phyloP scores from a whole-genome alignment of 2,797 vertebrate genomes.

The Melanotaenia parkinsoni region DNA sequence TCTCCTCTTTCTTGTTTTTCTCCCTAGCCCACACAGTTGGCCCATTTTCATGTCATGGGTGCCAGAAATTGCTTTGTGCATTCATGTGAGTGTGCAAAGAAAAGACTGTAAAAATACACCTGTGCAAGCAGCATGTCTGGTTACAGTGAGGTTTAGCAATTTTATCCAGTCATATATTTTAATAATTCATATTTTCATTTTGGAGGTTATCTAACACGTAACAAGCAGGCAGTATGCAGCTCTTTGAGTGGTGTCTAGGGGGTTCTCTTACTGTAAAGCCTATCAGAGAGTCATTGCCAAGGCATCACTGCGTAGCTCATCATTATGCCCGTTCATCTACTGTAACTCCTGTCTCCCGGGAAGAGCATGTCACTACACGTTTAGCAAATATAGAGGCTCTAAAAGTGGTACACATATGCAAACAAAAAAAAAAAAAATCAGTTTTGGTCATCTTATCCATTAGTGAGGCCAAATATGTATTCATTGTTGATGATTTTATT shows the following conservation, averaged over 20 bases:
- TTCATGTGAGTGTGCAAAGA: conserved; percentile 13
- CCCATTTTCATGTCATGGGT: conserved; percentile 10
- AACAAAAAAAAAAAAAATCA: neutral
- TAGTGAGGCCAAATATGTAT: conserved; percentile 12
- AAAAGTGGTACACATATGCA: conserved; percentile 25
- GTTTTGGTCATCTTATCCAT: conserved; percentile 14
- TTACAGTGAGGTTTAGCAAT: conserved; percentile 55
- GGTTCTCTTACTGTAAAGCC: conserved; percentile 55
- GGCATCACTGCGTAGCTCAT: conserved; percentile 59
- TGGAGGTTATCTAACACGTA: conserved; percentile 71
- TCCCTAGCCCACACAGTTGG: conserved; percentile 44
- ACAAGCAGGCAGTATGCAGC: conserved; percentile 55
- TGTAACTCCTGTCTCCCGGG: conserved; percentile 39
- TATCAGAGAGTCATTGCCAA: conserved; percentile 62
- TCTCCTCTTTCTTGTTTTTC: conserved; percentile 32
- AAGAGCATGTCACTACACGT: conserved; percentile 33
- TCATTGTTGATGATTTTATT: conserved; percentile 9
- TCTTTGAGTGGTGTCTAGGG: conserved; percentile 62
- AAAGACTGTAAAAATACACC: conserved; percentile 9
- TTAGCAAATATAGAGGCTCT: conserved; percentile 33
- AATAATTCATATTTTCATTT: conserved; percentile 74
- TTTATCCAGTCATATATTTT: conserved; percentile 67
- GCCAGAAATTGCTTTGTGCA: conserved; percentile 24
- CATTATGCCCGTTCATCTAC: conserved; percentile 42
- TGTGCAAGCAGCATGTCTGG: conserved; percentile 32